Percentiles rank a stretch among this genome's conserved stretches.
Conservation (phyloP, 1,140 invertebrate genomes). For the Doryteuthis pealeii region DNA sequence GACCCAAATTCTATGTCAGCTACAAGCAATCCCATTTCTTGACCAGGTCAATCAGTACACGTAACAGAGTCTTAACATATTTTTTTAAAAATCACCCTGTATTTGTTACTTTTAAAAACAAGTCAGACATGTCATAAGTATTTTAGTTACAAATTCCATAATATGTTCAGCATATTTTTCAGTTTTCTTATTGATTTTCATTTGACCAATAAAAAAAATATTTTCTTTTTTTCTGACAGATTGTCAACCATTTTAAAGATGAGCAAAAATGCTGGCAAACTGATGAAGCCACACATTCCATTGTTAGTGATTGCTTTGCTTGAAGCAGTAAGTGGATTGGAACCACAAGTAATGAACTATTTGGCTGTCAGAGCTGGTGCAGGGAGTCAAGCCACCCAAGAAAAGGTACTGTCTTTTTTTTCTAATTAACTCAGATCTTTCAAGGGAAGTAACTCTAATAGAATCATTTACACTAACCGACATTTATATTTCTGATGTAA, state of each 20-base stretch:
- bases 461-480: neutral
- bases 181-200: too few relatives aligned
- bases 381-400: conserved; percentile 64
- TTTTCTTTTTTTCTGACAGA: conserved; percentile 63
- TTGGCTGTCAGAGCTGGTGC: conserved; percentile 72
- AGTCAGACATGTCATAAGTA: too few relatives aligned
- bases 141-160: too few relatives aligned
- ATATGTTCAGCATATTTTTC: too few relatives aligned
- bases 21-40: too few relatives aligned
- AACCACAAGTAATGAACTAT: conserved; percentile 77
- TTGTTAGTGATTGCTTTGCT: conserved; percentile 80
- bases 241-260: conserved; percentile 82
- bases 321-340: conserved; percentile 80
- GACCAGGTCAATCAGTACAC: too few relatives aligned
- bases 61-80: too few relatives aligned
- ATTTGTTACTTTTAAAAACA: too few relatives aligned
- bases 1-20: too few relatives aligned
- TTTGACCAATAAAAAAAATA: too few relatives aligned
- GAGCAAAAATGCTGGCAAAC: conserved; percentile 74
- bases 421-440: neutral
- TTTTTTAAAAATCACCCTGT: too few relatives aligned
- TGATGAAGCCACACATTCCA: conserved; percentile 78
- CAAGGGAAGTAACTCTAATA: neutral
- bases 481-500: neutral
- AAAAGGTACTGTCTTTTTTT: conserved; percentile 59